phyloP scores from a whole-genome alignment of 2,888 invertebrate genomes.

The Platypus cylindrus region DNA sequence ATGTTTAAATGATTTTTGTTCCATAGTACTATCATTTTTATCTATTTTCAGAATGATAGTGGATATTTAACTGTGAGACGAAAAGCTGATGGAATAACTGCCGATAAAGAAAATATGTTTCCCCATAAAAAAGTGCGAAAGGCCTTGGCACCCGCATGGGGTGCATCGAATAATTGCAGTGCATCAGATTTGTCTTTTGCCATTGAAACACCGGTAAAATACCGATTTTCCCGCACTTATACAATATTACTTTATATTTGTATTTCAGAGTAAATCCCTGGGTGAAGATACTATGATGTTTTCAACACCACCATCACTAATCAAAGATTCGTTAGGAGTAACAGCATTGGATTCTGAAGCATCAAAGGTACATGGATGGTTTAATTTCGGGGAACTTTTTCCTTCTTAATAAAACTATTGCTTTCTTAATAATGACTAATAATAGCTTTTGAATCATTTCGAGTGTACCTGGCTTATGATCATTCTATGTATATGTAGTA shows the following conservation, averaged over 20 bases:
- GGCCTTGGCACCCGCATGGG: conserved; percentile 67
- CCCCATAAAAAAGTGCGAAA: conserved; percentile 67
- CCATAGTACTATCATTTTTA: conserved; percentile 25
- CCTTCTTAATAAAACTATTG: conserved; percentile 23
- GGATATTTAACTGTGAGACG: conserved; percentile 41
- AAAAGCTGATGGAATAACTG: conserved; percentile 30
- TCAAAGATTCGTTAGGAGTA: conserved; percentile 65
- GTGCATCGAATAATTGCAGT: conserved; percentile 34
- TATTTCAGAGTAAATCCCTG: conserved; percentile 73
- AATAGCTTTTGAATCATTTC: conserved; percentile 13
- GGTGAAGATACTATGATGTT: conserved; percentile 64
- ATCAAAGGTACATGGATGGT: conserved; percentile 35
- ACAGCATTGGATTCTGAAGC: conserved; percentile 47
- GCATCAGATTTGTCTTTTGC: conserved; percentile 54
- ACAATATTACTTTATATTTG: not conserved
- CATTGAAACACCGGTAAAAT: conserved; percentile 67
- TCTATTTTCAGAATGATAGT: conserved; percentile 39
- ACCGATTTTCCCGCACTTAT: conserved; percentile 18
- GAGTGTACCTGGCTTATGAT: no score
- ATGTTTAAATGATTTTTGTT: no score
- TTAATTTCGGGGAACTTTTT: conserved; percentile 30
- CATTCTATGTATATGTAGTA: no score
- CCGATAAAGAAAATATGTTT: conserved; percentile 56
- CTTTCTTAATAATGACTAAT: conserved; percentile 10
- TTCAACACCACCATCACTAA: conserved; percentile 80